These are phyloP conservation scores for Dryocosmus kuriphilus DNA, from an alignment of 2,888 invertebrate species.

Conservation along the genomic window DNA sequence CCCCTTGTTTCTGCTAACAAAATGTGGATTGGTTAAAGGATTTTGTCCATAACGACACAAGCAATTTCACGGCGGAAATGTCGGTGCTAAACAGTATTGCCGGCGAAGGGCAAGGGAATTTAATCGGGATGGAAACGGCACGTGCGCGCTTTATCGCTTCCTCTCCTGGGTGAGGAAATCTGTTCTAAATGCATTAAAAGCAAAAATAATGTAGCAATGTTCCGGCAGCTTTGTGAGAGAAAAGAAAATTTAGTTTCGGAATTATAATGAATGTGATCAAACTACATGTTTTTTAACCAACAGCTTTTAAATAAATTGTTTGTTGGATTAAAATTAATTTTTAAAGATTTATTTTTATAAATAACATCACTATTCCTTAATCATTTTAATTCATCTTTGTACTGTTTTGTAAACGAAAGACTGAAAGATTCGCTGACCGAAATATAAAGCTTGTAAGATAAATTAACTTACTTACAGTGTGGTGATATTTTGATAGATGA, in stretches of 20 bases:
- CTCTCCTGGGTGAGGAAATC: constrained; percentile 55
- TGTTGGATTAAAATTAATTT: no score
- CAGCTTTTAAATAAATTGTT: no score
- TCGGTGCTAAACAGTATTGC: constrained; percentile 56
- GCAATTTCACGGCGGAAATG: constrained; percentile 60
- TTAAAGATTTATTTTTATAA: no score
- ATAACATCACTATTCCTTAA: no score
- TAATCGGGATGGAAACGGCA: constrained; percentile 53
- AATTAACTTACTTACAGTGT: no score
- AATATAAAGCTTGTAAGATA: no score
- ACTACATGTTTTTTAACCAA: not conserved
- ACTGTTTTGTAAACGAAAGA: no score
- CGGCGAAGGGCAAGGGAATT: constrained; percentile 50
- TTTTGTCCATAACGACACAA: constrained; percentile 48
- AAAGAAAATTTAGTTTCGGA: constrained; percentile 13
- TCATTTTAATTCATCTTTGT: no score
- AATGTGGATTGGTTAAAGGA: constrained; percentile 43
- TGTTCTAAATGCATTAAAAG: constrained; percentile 54
- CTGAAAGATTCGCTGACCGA: no score
- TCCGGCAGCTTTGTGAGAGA: not conserved
- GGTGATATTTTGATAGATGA: no score
- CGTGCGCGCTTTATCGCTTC: constrained; percentile 54
- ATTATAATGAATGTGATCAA: not conserved
- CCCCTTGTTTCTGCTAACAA: not conserved
- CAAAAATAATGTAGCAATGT: constrained; percentile 25